These are phyloP conservation scores for Synergus laeviventris DNA, from an alignment of 2,888 invertebrate genomes.

Conservation along the genomic window DNA sequence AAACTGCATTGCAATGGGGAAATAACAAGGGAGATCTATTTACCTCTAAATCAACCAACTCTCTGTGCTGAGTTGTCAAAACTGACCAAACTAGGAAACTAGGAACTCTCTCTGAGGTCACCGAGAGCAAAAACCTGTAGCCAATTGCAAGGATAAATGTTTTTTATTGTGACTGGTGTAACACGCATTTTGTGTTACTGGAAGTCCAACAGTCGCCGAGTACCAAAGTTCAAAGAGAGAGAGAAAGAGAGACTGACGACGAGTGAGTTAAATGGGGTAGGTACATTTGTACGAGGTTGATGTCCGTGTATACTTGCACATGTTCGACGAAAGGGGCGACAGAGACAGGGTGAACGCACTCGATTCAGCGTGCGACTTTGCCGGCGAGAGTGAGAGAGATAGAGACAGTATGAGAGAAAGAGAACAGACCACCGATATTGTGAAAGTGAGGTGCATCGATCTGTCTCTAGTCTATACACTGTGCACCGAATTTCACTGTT, in stretches of 20 bases:
- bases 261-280: slow-evolving; percentile 40
- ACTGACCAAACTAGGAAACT: slow-evolving; percentile 6
- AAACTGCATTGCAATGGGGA: background rate
- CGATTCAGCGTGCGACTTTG: slow-evolving; percentile 13
- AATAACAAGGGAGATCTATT: background rate
- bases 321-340: slow-evolving; percentile 22
- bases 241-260: background rate
- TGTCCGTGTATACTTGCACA: slow-evolving; percentile 30
- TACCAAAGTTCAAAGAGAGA: slow-evolving; percentile 29
- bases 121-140: slow-evolving; percentile 15
- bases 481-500: slow-evolving; percentile 32
- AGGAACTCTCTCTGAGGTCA: slow-evolving; percentile 12
- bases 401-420: background rate
- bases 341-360: slow-evolving; percentile 40
- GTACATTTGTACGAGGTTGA: slow-evolving; percentile 36
- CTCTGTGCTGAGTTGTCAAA: background rate
- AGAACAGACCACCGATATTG: slow-evolving; percentile 3
- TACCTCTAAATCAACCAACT: background rate
- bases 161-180: slow-evolving; percentile 24
- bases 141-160: slow-evolving; percentile 35
- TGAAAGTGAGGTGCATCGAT: slow-evolving; percentile 38
- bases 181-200: slow-evolving; percentile 30
- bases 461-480: slow-evolving; percentile 20
- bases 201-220: slow-evolving; percentile 30
- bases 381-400: background rate